Evolutionary conservation across 53 echinoderm and acorn worm species (phyloP).

Genomic region (Holothuria scabra): DNA sequence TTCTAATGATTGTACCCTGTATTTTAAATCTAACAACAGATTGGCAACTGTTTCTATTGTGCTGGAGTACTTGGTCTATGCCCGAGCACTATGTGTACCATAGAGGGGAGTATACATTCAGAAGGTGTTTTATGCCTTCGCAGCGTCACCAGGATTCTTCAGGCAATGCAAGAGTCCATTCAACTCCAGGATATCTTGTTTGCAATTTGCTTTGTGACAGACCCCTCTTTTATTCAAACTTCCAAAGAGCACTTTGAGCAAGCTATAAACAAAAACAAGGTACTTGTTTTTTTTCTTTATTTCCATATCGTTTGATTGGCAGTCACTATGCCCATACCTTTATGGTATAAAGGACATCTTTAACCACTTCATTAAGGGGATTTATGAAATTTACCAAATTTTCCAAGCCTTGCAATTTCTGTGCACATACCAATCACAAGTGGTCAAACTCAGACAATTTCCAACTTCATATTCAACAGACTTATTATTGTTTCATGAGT

Average conservation of each 20-base stretch:
- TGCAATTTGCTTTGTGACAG: conserved; percentile 75
- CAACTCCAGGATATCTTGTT: conserved; percentile 52
- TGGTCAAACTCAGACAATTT: too few species aligned
- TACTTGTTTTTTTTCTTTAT: not conserved
- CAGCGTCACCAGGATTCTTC: conserved; percentile 69
- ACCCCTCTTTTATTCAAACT: conserved; percentile 42
- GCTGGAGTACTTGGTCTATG: conserved; percentile 84
- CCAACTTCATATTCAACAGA: too few species aligned
- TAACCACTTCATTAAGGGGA: too few species aligned
- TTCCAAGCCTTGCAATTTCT: too few species aligned
- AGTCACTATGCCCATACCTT: too few species aligned
- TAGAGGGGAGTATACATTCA: conserved; percentile 84
- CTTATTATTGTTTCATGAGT: too few species aligned
- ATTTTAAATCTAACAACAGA: conserved; percentile 61
- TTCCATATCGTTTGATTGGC: not conserved
- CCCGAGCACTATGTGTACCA: conserved; percentile 70
- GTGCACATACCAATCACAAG: too few species aligned
- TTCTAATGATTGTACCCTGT: not conserved
- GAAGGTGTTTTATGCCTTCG: conserved; percentile 73
- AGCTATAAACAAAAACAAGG: conserved; percentile 34
- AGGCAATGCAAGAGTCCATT: conserved; percentile 71
- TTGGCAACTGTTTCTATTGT: conserved; percentile 69
- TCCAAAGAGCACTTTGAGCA: conserved; percentile 64
- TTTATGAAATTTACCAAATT: too few species aligned
- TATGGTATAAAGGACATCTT: too few species aligned